Conservation (phyloP, 2,888 invertebrate genomes). For the Chrysotoxum bicinctum region DNA sequence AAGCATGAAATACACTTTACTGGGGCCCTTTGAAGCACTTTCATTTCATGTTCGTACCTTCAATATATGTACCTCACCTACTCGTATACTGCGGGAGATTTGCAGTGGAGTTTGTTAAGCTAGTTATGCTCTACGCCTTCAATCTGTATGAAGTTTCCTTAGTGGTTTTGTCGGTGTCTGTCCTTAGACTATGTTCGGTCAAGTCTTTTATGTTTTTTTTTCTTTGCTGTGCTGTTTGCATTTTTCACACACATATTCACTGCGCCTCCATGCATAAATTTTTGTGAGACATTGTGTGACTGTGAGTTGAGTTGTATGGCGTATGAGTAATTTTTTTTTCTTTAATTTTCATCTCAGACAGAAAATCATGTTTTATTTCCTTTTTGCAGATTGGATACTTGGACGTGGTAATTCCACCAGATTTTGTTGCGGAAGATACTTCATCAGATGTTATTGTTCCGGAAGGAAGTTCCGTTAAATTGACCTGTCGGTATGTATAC, state of each 20-base stretch:
- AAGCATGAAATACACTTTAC: slow-evolving; percentile 82
- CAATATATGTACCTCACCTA: background rate
- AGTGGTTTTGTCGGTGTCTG: slow-evolving; percentile 29
- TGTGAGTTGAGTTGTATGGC: slow-evolving; percentile 17
- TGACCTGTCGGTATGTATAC: slow-evolving; percentile 83
- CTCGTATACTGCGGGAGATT: background rate
- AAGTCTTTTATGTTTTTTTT: background rate
- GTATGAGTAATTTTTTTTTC: slow-evolving; percentile 44
- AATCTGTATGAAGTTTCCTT: background rate
- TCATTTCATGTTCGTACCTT: slow-evolving; percentile 7
- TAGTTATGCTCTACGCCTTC: background rate
- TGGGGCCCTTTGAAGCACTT: no score
- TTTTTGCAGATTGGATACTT: slow-evolving; percentile 88
- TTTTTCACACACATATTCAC: slow-evolving; percentile 32
- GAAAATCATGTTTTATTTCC: slow-evolving; percentile 6
- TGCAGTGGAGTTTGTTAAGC: slow-evolving; percentile 14
- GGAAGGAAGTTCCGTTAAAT: slow-evolving; percentile 89
- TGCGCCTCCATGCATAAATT: slow-evolving; percentile 60
- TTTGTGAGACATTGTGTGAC: slow-evolving; percentile 42
- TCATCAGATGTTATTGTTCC: slow-evolving; percentile 94
- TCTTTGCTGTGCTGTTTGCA: background rate
- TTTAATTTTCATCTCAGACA: slow-evolving; percentile 43
- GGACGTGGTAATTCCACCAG: slow-evolving; percentile 95
- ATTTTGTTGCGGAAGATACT: slow-evolving; percentile 92
- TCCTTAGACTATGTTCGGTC: slow-evolving; percentile 25